Conservation (phyloP, 2,797 vertebrate genomes). For the Sternotherus odoratus region DNA sequence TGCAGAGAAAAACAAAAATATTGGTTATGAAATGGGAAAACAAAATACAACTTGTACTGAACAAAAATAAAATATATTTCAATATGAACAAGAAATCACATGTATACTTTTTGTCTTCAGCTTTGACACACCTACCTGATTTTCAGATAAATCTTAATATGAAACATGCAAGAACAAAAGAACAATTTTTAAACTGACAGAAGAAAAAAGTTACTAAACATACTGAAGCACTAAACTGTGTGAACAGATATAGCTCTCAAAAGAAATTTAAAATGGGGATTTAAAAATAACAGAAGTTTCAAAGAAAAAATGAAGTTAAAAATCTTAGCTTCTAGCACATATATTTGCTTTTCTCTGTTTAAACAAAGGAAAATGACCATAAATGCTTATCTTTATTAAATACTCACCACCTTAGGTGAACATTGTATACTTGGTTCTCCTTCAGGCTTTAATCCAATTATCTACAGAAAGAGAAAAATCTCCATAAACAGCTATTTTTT, state of each 20-base stretch:
- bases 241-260: neutral
- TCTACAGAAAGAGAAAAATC: constrained; percentile 76
- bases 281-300: neutral
- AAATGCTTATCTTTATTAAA: constrained; percentile 27
- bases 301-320: neutral
- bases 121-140: neutral
- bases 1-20: constrained; percentile 82
- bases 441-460: constrained; percentile 90
- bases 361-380: neutral
- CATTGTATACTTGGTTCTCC: constrained; percentile 89
- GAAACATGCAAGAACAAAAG: constrained; percentile 23
- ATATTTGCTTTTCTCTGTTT: neutral
- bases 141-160: neutral
- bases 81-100: constrained; percentile 14
- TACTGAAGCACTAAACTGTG: constrained; percentile 24
- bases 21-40: constrained; percentile 76
- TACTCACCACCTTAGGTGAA: constrained; percentile 88
- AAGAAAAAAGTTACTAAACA: constrained; percentile 23
- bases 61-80: neutral
- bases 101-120: neutral
- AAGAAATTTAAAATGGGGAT: neutral
- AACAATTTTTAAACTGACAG: neutral
- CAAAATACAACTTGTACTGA: constrained; percentile 55
- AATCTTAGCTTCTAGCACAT: neutral
- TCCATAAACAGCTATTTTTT: neutral